Evolutionary conservation across 1,140 invertebrate genomes (phyloP), one percentile per base, ranked within the genome.

Genomic region (Papilio xuthus): DNA sequence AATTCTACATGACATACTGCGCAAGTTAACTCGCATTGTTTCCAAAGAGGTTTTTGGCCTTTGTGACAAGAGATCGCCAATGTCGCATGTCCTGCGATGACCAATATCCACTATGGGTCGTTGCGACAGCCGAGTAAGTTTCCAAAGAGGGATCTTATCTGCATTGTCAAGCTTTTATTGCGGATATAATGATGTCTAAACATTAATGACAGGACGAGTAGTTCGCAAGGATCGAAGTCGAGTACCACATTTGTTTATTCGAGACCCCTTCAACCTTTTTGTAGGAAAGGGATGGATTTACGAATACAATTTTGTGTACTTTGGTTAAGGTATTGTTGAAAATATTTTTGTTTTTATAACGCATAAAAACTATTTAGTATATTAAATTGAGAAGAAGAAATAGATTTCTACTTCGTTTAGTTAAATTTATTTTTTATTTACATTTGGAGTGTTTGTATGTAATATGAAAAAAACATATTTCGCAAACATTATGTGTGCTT

Each of bases 101-200:
- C n/a, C n/a, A n/a, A n/a, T n/a, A n/a, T n/a, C n/a, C n/a, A n/a
- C n/a, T n/a, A n/a, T n/a, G n/a, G n/a, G n/a, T n/a, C n/a, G n/a
- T n/a, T n/a, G 81, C 80, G 78, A 82, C 4, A 41, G 41, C 9
- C 9, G 9, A 41, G 9, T 41, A 82, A 71, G 82, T 80, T 71
- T 83, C 82, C 83, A 84, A 86, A 87, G 83, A 81, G 76, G 83
- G 84, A 86, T 89, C 85, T 86, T 90, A 89, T 91, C 87, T 88
- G 85, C 86, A 88, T 88, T 90, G 89, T 89, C 80, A 84, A 80
- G 83, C 84, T 86, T 81, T 89, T 89, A 89, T 88, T 88, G 87
- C 84, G 83, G 83, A 67, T 83, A 87, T 90, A 89, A 90, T 87
- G 86, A 89, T 85, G 86, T 89, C 86, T 88, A 89, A 85, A 88